Evolutionary conservation across 2,113 vertebrate genomes (phyloP).

Genomic region (Brevimyrus niger): DNA sequence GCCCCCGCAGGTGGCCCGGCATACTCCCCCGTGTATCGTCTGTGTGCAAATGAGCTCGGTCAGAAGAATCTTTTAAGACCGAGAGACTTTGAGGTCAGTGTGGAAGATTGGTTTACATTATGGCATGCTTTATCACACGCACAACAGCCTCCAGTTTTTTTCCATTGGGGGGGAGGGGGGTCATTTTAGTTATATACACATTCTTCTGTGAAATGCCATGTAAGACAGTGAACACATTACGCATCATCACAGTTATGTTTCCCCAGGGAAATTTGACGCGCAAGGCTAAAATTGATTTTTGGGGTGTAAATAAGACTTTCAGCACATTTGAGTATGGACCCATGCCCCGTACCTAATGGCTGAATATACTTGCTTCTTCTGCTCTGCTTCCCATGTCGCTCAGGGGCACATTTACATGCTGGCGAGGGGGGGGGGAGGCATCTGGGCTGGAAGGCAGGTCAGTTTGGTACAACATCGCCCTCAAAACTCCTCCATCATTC

Average conservation of each 20-base stretch:
- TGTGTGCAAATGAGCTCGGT: not conserved
- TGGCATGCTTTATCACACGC: not conserved
- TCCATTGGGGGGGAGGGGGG: not conserved
- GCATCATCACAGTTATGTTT: not conserved
- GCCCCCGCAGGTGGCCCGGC: not conserved
- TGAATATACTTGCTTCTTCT: not conserved
- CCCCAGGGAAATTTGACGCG: not conserved
- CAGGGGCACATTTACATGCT: not conserved
- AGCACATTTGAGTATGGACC: not conserved
- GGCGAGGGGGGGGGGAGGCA: not conserved
- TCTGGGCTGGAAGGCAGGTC: not conserved
- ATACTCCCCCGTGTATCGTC: not conserved
- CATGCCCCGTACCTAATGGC: not conserved
- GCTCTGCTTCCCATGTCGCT: not conserved
- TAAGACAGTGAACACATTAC: conserved; percentile 8
- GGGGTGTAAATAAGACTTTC: conserved; percentile 5
- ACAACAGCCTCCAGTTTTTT: not conserved
- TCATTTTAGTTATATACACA: not conserved
- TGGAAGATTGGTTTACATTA: conserved; percentile 16
- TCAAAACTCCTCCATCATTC: not conserved
- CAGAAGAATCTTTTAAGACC: not conserved
- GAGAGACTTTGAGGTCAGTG: conserved; percentile 16
- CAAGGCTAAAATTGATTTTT: conserved; percentile 16
- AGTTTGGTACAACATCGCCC: not conserved
- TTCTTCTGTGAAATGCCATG: not conserved